Evolutionary conservation across 2,888 invertebrate genomes (phyloP), one percentile per base, ranked within the genome.

Genomic region (Nomada fabriciana): DNA sequence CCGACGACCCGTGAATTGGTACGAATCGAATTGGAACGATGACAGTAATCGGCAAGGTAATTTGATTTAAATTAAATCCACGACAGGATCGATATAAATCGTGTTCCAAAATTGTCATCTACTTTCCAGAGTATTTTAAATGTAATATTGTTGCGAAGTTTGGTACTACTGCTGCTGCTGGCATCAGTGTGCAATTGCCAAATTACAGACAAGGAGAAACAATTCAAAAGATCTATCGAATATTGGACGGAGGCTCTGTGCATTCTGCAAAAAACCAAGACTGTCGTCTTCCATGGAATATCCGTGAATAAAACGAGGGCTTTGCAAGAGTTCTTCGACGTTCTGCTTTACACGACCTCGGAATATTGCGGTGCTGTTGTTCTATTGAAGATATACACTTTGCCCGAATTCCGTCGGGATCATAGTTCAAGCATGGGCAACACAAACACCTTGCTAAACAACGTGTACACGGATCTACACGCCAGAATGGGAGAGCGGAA

Each of bases 181-280:
- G 13, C 9, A 18, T 11, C 53, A 2, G n/a, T n/a, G 5, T 4
- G 9, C 2, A 25, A 29, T 11, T 13, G 29, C 3, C 2, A 68
- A 0, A 11, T 9, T 5, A 0, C 25, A n/a, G 15, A 59, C 15
- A 11, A 29, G 4, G 23, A 42, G 20, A 2, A 67, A 9, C 53
- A 29, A n/a, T 69, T 75, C 10, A 23, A 18, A 1, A 11, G 13
- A 10, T 67, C 68, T 2, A 2, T 76, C 0, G 71, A 74, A 50
- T 86, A 80, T 55, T 85, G 85, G 85, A 78, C 80, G 9, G 70
- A 67, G 4, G 67, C 74, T 2, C 15, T 86, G 5, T 84, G 85
- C 70, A 25, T 43, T 2, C 29, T 83, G 47, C 67, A 67, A 25
- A 47, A 67, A 5, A 68, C 68, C 2, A 84, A 83, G 50, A 82